These are phyloP conservation scores for Holacanthella duospinosa DNA, from an alignment of 2,888 invertebrate genomes.

Conservation along the genomic window DNA sequence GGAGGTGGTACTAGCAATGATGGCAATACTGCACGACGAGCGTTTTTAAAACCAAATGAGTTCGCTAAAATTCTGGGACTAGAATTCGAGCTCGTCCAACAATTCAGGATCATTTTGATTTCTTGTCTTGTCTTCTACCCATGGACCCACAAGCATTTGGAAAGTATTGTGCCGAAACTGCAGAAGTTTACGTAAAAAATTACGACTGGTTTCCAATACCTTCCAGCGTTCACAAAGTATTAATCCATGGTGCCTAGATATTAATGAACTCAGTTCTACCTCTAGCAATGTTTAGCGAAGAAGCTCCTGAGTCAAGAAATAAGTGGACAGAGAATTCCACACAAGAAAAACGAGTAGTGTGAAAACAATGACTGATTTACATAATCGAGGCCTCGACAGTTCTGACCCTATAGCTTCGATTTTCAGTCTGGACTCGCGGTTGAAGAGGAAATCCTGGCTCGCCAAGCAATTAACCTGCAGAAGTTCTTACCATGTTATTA, in stretches of 20 bases:
- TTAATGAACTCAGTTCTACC: background rate
- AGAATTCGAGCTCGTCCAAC: background rate
- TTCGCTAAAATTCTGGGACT: background rate
- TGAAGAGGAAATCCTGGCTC: too few relatives aligned
- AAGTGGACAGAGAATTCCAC: background rate
- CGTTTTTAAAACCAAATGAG: background rate
- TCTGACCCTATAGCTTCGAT: too few relatives aligned
- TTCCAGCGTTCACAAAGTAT: background rate
- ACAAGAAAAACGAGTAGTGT: background rate
- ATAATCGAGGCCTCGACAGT: background rate
- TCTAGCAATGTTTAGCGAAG: background rate
- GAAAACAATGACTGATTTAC: background rate
- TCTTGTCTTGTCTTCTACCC: background rate
- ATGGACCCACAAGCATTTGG: background rate
- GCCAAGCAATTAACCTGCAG: too few relatives aligned
- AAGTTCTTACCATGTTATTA: too few relatives aligned
- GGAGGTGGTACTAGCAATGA: background rate
- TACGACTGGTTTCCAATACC: background rate
- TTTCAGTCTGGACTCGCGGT: too few relatives aligned
- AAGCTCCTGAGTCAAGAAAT: background rate
- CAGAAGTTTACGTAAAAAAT: background rate
- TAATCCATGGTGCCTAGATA: background rate
- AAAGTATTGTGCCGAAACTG: background rate
- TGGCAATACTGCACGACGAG: background rate
- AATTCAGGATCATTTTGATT: background rate